phyloP scores from a whole-genome alignment of 2,113 vertebrate species.

The Cheirogaleus medius region DNA sequence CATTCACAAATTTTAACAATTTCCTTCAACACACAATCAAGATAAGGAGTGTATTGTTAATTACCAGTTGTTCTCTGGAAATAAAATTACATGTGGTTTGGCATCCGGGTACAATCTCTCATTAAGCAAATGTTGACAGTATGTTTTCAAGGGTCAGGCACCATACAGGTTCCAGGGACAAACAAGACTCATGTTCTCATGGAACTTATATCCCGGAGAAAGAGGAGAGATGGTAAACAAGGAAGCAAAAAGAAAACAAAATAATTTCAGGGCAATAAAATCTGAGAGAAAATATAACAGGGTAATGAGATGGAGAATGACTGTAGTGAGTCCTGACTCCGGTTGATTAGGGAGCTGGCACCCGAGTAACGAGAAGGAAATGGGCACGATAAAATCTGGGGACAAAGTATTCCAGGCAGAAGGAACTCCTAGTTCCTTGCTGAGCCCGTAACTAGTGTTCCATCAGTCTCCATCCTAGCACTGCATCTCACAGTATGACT shows the following conservation, averaged over 20 bases:
- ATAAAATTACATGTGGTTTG: background rate
- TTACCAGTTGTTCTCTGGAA: background rate
- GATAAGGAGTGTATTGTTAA: background rate
- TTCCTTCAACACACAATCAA: background rate
- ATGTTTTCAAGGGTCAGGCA: background rate
- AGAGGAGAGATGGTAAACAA: background rate
- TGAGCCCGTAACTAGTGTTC: background rate
- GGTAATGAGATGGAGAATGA: background rate
- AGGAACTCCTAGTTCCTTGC: background rate
- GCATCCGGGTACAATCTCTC: background rate
- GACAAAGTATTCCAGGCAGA: background rate
- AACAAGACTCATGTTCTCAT: background rate
- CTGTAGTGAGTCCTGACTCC: background rate
- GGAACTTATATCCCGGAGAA: background rate
- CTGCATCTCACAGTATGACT: background rate
- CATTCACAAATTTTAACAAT: background rate
- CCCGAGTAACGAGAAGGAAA: background rate
- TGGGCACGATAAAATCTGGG: background rate
- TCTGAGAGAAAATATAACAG: background rate
- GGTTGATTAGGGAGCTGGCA: background rate
- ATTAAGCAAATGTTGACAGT: background rate
- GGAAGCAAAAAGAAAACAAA: slow-evolving; percentile 19
- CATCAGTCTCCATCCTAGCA: background rate
- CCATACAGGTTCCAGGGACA: background rate
- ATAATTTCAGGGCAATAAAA: background rate